phyloP scores from a whole-genome alignment of 2,113 vertebrate genomes.

The Pachycephala philippinensis region DNA sequence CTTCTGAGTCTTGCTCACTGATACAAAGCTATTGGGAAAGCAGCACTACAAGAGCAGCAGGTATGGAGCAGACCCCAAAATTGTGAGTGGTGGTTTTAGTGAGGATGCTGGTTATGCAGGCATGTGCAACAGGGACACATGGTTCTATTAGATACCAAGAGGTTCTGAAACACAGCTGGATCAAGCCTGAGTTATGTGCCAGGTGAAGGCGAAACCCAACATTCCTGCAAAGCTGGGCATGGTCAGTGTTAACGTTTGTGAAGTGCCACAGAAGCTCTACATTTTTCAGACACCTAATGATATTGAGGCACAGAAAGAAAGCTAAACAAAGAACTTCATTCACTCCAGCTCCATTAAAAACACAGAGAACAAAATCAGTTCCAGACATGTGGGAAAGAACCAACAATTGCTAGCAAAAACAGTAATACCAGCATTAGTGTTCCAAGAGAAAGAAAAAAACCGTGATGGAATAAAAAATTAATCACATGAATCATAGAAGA shows the following conservation, averaged over 20 bases:
- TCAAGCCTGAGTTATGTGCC: background rate
- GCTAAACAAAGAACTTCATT: conserved; percentile 52
- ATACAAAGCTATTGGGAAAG: background rate
- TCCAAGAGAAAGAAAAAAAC: background rate
- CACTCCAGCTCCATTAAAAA: conserved; percentile 40
- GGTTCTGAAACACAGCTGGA: background rate
- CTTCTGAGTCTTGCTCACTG: background rate
- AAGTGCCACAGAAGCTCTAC: conserved; percentile 16
- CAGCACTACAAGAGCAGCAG: background rate
- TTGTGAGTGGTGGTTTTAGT: background rate
- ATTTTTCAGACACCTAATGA: conserved; percentile 42
- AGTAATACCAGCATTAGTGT: conserved; percentile 3
- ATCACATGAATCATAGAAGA: background rate
- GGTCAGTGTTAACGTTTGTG: background rate
- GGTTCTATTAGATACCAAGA: background rate
- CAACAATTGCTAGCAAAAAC: background rate
- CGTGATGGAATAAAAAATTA: background rate
- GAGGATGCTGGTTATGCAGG: background rate
- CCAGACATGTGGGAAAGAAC: conserved; percentile 35
- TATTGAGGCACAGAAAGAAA: conserved; percentile 18
- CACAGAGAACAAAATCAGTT: conserved; percentile 9
- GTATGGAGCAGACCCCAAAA: background rate
- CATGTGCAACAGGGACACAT: background rate
- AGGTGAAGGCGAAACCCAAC: background rate
- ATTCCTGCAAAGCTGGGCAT: background rate